phyloP scores from a whole-genome alignment of 1,140 invertebrate genomes.

The Hirudo medicinalis region DNA sequence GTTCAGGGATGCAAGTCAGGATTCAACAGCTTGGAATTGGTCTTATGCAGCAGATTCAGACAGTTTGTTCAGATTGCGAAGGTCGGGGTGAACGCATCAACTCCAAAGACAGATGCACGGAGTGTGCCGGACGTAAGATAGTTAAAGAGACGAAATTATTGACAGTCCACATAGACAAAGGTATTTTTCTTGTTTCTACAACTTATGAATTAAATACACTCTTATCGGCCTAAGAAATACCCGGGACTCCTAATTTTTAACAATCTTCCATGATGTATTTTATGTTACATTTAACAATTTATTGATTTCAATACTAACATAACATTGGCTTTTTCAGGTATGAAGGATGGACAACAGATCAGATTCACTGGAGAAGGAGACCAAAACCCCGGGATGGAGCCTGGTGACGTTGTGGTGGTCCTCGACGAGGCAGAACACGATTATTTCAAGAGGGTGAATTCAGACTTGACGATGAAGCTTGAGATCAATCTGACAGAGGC shows the following conservation, averaged over 20 bases:
- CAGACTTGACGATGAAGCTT: constrained; percentile 71
- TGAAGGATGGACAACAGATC: constrained; percentile 92
- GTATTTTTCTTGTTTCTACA: constrained; percentile 33
- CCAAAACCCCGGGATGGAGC: constrained; percentile 78
- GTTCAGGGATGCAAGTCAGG: constrained; percentile 76
- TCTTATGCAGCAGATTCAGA: constrained; percentile 91
- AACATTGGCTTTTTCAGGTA: constrained; percentile 43
- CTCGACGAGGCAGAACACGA: constrained; percentile 84
- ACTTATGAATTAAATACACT: too few species aligned
- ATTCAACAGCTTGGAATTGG: constrained; percentile 83
- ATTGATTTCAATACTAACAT: background rate
- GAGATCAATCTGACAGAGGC: constrained; percentile 75
- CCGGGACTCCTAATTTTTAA: too few species aligned
- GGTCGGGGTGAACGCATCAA: constrained; percentile 73
- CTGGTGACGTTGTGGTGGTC: constrained; percentile 88
- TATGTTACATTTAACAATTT: background rate
- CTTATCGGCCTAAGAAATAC: too few species aligned
- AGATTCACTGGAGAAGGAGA: constrained; percentile 88
- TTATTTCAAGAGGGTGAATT: constrained; percentile 61
- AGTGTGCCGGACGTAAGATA: constrained; percentile 78
- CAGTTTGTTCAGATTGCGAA: constrained; percentile 69
- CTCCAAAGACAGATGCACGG: constrained; percentile 82
- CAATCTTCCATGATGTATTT: too few species aligned
- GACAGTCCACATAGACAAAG: constrained; percentile 94
- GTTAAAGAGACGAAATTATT: constrained; percentile 82